Evolutionary conservation across 2,888 invertebrate genomes (phyloP), one percentile per base, ranked within the genome.

Genomic region (Malacosoma neustria): DNA sequence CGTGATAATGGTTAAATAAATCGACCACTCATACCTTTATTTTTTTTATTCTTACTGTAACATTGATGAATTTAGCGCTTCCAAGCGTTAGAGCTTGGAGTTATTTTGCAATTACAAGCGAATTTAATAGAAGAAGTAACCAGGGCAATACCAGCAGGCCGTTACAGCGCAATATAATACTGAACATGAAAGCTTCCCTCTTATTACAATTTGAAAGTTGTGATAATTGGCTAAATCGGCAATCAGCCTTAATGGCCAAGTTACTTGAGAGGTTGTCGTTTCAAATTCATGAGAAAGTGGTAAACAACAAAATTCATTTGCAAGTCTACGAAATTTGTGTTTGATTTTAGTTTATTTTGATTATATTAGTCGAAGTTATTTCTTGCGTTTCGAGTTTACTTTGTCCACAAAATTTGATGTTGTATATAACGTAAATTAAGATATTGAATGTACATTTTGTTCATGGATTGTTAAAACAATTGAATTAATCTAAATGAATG

Each of bases 241-340:
- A 68, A 63, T 64, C 60, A 56, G 40, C 36, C 45, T 22, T 61
- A 63, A 63, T 62, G 57, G 57, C 39, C 40, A 51, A 59, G 61
- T 61, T 61, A 51, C 53, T 57, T 50, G 42, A 54, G 57, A 36
- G 39, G 36, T 33, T 34, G 47, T 46, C 44, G 38, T 15, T 42
- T 37, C 40, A 46, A 45, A 41, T 42, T 35, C 33, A 22, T 22
- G 9, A 22, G 22, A 22, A 22, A 22, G 22, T 22, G 22, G 22
- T 22, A 22, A 22, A 22, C 22, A 22, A 22, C 22, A 22, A 22
- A 22, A 22, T 22, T 22, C 22, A 22, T 22, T 22, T 22, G 22
- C 22, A 22, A 22, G 22, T 22, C 22, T 22, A 22, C 22, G 22
- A 22, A 22, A 22, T 22, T 22, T 9, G 2, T 22, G 22, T 22